Conservation (phyloP, 2,113 vertebrate genomes). For the Alouatta palliata region DNA sequence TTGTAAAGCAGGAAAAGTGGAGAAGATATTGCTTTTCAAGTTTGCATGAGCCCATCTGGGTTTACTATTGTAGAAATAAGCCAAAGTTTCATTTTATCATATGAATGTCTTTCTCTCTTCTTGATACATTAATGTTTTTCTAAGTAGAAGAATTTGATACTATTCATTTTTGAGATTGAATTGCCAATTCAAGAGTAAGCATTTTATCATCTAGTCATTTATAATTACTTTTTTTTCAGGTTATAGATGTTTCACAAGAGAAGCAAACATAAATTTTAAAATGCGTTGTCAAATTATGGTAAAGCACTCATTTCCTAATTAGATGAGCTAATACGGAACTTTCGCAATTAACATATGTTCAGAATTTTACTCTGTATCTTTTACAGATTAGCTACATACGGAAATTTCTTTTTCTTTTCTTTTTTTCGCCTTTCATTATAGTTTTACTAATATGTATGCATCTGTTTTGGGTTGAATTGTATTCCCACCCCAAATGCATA, state of each 20-base stretch:
- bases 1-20: neutral
- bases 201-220: neutral
- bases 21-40: neutral
- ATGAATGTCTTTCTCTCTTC: neutral
- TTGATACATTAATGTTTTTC: neutral
- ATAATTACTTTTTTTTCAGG: neutral
- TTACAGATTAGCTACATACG: neutral
- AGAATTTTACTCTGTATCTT: slow-evolving; percentile 1
- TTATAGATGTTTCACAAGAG: neutral
- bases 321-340: slow-evolving; percentile 6
- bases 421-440: neutral
- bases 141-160: neutral
- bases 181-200: slow-evolving; percentile 8
- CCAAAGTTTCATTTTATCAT: neutral
- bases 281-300: neutral
- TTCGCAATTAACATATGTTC: neutral
- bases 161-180: neutral
- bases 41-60: neutral
- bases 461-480: neutral
- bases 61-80: neutral
- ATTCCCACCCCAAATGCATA: neutral
- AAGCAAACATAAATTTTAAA: slow-evolving; percentile 26
- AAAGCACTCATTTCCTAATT: slow-evolving; percentile 24
- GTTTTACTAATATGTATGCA: neutral
- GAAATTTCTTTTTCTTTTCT: neutral